Conservation (phyloP, 2,888 invertebrate genomes). For the Crossocerus cetratus region DNA sequence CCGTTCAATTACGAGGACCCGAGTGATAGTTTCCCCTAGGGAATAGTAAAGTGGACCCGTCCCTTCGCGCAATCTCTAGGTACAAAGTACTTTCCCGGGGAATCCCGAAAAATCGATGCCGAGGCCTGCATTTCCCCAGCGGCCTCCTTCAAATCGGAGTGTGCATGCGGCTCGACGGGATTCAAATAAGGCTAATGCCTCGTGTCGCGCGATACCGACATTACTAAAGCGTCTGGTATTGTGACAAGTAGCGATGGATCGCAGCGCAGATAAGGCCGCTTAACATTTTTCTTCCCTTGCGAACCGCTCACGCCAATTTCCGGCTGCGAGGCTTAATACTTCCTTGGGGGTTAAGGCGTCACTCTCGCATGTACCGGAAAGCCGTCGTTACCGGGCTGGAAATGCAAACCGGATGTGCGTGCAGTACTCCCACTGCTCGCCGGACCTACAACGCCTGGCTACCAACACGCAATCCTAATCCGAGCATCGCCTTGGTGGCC, state of each 20-base stretch:
- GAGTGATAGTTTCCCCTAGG: neutral
- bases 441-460: neutral
- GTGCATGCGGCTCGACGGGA: too few relatives aligned
- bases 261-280: neutral
- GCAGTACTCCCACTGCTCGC: constrained; percentile 53
- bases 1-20: constrained; percentile 6
- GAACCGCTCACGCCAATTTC: constrained; percentile 37
- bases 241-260: neutral
- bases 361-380: constrained; percentile 63
- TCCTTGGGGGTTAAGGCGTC: constrained; percentile 49
- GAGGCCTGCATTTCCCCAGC: too few relatives aligned
- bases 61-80: neutral
- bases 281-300: constrained; percentile 13
- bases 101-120: neutral
- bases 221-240: constrained; percentile 3
- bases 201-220: neutral
- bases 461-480: constrained; percentile 52
- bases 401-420: constrained; percentile 69
- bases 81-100: neutral
- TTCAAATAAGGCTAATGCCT: too few relatives aligned
- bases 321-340: constrained; percentile 32
- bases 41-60: neutral
- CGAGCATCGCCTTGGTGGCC: constrained; percentile 39
- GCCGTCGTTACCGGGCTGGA: constrained; percentile 57
- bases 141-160: too few relatives aligned